Evolutionary conservation across 2,113 vertebrate species (phyloP), one percentile per base, ranked within the genome.

Genomic region (Pterocles gutturalis): DNA sequence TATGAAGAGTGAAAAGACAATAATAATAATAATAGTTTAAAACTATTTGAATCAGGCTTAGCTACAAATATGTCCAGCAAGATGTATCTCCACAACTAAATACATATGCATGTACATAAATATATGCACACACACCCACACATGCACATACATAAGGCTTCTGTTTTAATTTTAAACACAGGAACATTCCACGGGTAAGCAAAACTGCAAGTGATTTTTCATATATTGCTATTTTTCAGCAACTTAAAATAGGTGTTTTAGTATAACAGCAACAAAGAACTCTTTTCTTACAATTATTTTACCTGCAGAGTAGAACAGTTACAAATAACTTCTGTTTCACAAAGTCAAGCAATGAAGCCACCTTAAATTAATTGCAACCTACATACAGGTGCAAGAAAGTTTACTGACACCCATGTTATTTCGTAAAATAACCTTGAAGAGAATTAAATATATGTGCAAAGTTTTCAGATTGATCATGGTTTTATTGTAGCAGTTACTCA

Each of bases 1-100:
- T 82, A 8, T 96, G 65, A 97, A 95, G 93, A 65, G 19, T 45
- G 61, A 93, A 96, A 97, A 95, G 95, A 93, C 93, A 97, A 70
- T 90, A 94, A 67, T 88, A 77, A 67, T 88, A 77, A 90, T 96
- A 77, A 41, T 41, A 41, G 87, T 97, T 91, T 88, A 41, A 80
- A 96, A 87, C 41, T 88, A 84, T 86, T 95, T 94, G 72, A 92
- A 94, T 91, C 82, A 94, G 83, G 95, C 91, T 81, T 86, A 89
- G 49, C 24, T 90, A 62, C 66, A 90, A 76, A 69, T 90, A 72
- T 57, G 29, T 77, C 62, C 83, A 73, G 8, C 25, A 51, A 93
- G 92, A 77, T 90, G 43, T 36, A 61, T 62, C 58, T 83, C 36
- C 33, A 51, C n/a, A 58, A 41, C 22, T 53, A 31, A 21, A 34